Percentiles rank a stretch among this genome's conserved stretches.
Conservation (phyloP, 2,888 invertebrate species). For the Osmoderma eremita region DNA sequence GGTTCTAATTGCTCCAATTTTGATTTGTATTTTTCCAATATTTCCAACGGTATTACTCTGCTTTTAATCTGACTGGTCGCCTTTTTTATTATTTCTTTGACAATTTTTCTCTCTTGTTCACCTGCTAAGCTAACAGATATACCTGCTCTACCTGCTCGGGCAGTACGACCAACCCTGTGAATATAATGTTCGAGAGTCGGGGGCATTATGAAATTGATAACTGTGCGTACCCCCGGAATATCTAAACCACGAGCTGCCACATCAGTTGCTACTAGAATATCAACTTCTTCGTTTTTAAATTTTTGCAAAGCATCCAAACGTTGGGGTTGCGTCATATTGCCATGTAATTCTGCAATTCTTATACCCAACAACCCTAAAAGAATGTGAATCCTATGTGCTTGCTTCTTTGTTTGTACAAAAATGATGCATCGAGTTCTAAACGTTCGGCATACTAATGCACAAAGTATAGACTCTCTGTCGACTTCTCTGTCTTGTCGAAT, state of each 20-base stretch:
- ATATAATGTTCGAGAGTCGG: slow-evolving; percentile 95
- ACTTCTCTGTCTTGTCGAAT: slow-evolving; percentile 89
- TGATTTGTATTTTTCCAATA: slow-evolving; percentile 85
- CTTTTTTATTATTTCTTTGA: slow-evolving; percentile 90
- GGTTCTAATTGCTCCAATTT: slow-evolving; percentile 79
- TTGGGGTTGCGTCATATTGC: slow-evolving; percentile 95
- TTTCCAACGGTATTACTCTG: slow-evolving; percentile 87
- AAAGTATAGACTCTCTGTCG: slow-evolving; percentile 90
- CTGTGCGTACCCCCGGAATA: slow-evolving; percentile 96
- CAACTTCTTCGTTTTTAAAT: slow-evolving; percentile 86
- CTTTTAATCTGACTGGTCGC: slow-evolving; percentile 88
- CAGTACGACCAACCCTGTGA: slow-evolving; percentile 95
- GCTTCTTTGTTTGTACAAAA: slow-evolving; percentile 96
- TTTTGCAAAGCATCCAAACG: slow-evolving; percentile 87
- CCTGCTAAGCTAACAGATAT: slow-evolving; percentile 95
- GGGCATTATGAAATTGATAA: slow-evolving; percentile 96
- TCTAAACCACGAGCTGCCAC: slow-evolving; percentile 93
- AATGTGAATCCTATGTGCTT: slow-evolving; percentile 94
- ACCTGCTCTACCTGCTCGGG: slow-evolving; percentile 92
- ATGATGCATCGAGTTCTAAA: slow-evolving; percentile 93
- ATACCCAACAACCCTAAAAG: slow-evolving; percentile 89
- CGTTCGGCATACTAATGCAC: slow-evolving; percentile 84
- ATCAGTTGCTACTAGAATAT: slow-evolving; percentile 90
- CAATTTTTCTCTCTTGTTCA: slow-evolving; percentile 88
- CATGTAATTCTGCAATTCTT: slow-evolving; percentile 90